phyloP scores from a whole-genome alignment of 2,113 vertebrate species.

The Nibea albiflora region DNA sequence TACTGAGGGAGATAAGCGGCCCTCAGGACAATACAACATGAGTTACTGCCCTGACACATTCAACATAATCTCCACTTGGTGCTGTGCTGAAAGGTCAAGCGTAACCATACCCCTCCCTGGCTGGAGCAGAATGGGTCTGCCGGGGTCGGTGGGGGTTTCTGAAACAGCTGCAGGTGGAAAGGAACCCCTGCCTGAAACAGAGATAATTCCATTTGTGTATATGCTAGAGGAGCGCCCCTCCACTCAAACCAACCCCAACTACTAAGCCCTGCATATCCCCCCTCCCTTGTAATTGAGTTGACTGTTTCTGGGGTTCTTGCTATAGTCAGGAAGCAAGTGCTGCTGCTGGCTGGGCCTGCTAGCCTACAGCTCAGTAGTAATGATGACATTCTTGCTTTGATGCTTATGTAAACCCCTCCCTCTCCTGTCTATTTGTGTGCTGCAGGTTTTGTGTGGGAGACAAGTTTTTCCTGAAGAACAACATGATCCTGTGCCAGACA shows the following conservation, averaged over 20 bases:
- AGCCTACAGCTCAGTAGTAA: slow-evolving; percentile 55
- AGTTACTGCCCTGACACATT: slow-evolving; percentile 37
- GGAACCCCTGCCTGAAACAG: slow-evolving; percentile 23
- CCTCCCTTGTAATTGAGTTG: slow-evolving; percentile 36
- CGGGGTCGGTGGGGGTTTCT: slow-evolving; percentile 47
- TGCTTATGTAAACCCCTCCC: slow-evolving; percentile 31
- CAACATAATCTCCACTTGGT: slow-evolving; percentile 73
- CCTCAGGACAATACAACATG: slow-evolving; percentile 71
- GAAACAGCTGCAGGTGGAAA: slow-evolving; percentile 66
- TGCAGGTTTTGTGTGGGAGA: slow-evolving; percentile 99
- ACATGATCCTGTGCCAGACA: slow-evolving; percentile 99
- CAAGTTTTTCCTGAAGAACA: slow-evolving; percentile 99
- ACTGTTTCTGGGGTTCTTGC: slow-evolving; percentile 4
- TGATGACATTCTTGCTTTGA: slow-evolving; percentile 35
- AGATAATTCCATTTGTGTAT: slow-evolving; percentile 22
- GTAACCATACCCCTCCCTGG: slow-evolving; percentile 35
- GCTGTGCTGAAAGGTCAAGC: slow-evolving; percentile 71
- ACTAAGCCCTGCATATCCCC: not conserved
- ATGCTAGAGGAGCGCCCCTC: not conserved
- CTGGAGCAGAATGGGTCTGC: slow-evolving; percentile 16
- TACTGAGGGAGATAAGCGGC: slow-evolving; percentile 75
- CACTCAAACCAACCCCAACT: not conserved
- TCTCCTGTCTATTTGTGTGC: slow-evolving; percentile 49
- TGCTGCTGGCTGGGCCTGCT: slow-evolving; percentile 19
- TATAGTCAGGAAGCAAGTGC: not conserved